Evolutionary conservation across 1,140 invertebrate species (phyloP), one percentile per base, ranked within the genome.

Genomic region (Ganaspis sp.): DNA sequence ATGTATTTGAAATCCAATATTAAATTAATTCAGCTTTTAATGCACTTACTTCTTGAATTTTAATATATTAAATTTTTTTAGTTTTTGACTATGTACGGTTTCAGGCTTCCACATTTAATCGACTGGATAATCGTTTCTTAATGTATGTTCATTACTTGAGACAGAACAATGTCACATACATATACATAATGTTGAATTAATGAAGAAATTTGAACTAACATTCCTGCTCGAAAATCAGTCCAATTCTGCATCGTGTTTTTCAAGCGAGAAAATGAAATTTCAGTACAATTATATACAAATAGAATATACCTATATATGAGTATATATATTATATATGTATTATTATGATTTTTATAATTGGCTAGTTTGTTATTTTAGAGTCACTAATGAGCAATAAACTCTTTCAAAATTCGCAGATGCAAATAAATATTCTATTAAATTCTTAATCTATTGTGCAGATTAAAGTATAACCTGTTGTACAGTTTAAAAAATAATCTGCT

Each of bases 151-250:
- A 70, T 81, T 69, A 83, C 81, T 83, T 82, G 78, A 49, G 79
- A 76, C 81, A 83, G 73, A 85, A 72, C 80, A 81, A 81, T 81
- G 75, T 80, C 82, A 82, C 80, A 78, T 78, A 80, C 78, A 85
- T 81, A 76, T 83, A 83, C 82, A 85, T 83, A 75, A 64, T 77
- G 42, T 78, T 77, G 73, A 75, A 58, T 80, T 74, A 83, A 72
- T 83, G 53, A 81, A 82, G 72, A 77, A 83, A 77, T 83, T 74
- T 38, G 70, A 79, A 83, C 70, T 58, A 75, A 78, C 72, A 83
- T 81, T 81, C 74, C 82, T 82, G 76, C 80, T 80, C 74, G 23
- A 76, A 75, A 75, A 72, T 72, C 72, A 58, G 23, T 17, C 3
- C 12, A 49, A 17, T 49, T 17, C 8, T 15, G 58, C 23, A 12